Evolutionary conservation across 2,113 vertebrate genomes (phyloP).

Genomic region (Hylia prasina): DNA sequence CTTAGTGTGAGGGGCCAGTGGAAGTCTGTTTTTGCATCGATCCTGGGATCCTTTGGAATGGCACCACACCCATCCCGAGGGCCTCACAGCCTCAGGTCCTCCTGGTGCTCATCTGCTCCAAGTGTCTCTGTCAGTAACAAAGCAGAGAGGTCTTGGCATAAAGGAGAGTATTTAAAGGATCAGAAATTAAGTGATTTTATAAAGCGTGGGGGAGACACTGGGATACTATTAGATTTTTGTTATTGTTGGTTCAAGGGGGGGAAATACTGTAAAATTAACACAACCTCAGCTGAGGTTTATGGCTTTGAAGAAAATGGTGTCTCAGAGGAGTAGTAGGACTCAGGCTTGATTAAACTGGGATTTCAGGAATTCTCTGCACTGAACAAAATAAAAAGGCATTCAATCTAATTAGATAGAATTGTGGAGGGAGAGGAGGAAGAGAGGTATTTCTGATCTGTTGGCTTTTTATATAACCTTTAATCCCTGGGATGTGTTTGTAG

Average conservation of each 20-base stretch:
- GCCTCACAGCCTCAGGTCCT: neutral
- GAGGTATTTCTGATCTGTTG: neutral
- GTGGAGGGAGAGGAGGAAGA: neutral
- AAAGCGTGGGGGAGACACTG: neutral
- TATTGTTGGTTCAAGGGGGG: neutral
- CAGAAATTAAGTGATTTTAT: neutral
- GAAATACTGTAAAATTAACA: neutral
- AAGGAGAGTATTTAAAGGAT: neutral
- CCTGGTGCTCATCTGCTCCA: neutral
- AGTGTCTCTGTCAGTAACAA: neutral
- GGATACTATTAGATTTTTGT: neutral
- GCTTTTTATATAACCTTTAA: conserved; percentile 14
- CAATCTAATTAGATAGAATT: conserved; percentile 47
- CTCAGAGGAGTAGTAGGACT: conserved; percentile 43
- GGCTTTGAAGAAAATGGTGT: conserved; percentile 18
- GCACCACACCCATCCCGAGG: neutral
- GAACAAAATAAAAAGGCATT: conserved; percentile 39
- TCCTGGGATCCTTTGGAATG: neutral
- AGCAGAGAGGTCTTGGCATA: neutral
- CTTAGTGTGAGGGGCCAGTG: neutral
- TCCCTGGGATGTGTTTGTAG: neutral
- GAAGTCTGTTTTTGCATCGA: neutral
- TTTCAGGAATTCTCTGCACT: conserved; percentile 46
- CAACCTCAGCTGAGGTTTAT: conserved; percentile 21
- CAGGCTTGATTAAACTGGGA: conserved; percentile 70